Conservation (phyloP, 1,140 invertebrate genomes). For the Anastrepha ludens region DNA sequence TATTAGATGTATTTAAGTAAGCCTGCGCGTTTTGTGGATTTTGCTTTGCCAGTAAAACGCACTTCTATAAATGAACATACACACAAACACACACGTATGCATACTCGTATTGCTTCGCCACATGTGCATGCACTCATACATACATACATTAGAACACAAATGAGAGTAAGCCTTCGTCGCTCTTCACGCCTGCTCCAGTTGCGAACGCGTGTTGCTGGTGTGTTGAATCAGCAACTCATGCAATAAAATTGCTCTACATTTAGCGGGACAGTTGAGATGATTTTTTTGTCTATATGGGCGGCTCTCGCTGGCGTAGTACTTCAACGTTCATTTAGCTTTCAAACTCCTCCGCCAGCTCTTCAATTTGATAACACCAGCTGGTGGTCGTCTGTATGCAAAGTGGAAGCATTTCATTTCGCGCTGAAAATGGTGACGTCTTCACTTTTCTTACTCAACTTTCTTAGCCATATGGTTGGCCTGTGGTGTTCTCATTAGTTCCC, state of each 20-base stretch:
- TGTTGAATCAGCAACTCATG: slow-evolving; percentile 27
- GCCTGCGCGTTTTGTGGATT: background rate
- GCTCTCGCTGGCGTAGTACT: background rate
- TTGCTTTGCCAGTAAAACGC: background rate
- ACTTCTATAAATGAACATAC: background rate
- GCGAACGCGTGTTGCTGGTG: slow-evolving; percentile 10
- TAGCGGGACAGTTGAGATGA: slow-evolving; percentile 18
- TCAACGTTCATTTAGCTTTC: slow-evolving; percentile 36
- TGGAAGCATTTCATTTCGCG: background rate
- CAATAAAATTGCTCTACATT: slow-evolving; percentile 31
- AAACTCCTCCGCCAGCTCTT: background rate
- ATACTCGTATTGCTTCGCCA: no score
- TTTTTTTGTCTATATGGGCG: background rate
- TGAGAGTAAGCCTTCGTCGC: slow-evolving; percentile 6
- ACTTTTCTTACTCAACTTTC: background rate
- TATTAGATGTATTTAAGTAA: background rate
- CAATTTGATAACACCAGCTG: background rate
- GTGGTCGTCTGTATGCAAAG: background rate
- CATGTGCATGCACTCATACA: background rate
- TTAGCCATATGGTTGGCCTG: background rate
- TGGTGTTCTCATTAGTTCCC: background rate
- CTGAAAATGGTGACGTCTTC: background rate
- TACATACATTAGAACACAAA: background rate
- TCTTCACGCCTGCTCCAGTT: slow-evolving; percentile 15
- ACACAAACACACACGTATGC: no score